phyloP scores from a whole-genome alignment of 2,113 vertebrate genomes.

The Gobiocypris rarus region DNA sequence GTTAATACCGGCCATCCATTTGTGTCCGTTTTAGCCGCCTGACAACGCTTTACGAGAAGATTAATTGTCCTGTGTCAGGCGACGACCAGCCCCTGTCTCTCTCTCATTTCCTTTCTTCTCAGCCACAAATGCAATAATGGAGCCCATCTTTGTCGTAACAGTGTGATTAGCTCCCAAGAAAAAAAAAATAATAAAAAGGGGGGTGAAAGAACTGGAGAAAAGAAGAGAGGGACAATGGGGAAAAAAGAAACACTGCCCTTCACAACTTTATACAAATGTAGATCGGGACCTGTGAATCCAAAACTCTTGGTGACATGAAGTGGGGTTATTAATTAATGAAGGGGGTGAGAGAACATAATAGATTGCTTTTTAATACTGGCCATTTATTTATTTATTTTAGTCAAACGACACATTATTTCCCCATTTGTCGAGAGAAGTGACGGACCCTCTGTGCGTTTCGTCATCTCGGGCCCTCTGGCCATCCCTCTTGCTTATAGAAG shows the following conservation, averaged over 20 bases:
- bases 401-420: not conserved
- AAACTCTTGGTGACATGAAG: conserved; percentile 67
- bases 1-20: conserved; percentile 99
- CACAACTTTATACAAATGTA: conserved; percentile 67
- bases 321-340: conserved; percentile 77
- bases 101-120: conserved; percentile 99
- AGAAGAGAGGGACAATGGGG: conserved; percentile 8
- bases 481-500: conserved; percentile 73
- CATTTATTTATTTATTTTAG: conserved; percentile 53
- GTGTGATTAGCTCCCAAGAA: conserved; percentile 85
- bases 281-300: conserved; percentile 71
- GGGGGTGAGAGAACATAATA: conserved; percentile 65
- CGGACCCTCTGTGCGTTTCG: conserved; percentile 69
- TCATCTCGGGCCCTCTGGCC: conserved; percentile 64
- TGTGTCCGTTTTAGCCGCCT: conserved; percentile 96
- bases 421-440: conserved; percentile 53
- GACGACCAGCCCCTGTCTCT: conserved; percentile 95
- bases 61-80: conserved; percentile 99
- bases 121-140: conserved; percentile 97
- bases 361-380: conserved; percentile 73
- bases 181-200: conserved; percentile 51
- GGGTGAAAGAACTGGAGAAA: conserved; percentile 54
- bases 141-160: conserved; percentile 96
- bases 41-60: conserved; percentile 99
- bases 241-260: conserved; percentile 58